A percentile compares a stretch with the other conserved stretches of the same genome.
phyloP scores from a whole-genome alignment of 2,797 vertebrate species.

The Lemur catta region DNA sequence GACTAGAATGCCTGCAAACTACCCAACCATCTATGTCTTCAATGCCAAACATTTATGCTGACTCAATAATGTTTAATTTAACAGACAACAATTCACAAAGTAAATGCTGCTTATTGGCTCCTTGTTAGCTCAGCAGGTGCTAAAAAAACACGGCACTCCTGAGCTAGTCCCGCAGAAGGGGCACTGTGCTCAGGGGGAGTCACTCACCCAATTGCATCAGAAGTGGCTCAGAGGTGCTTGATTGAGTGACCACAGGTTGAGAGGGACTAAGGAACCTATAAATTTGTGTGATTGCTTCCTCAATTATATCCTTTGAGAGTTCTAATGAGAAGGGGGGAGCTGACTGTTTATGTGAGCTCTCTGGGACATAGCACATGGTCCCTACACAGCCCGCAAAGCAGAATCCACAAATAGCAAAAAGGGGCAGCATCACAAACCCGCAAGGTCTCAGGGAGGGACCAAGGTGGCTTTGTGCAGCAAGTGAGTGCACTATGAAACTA shows the following conservation, averaged over 20 bases:
- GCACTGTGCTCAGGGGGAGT: background rate
- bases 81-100: background rate
- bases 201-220: rapidly evolving
- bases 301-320: background rate
- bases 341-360: background rate
- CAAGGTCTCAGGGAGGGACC: too few species aligned
- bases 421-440: background rate
- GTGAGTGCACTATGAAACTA: background rate
- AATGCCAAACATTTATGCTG: too few species aligned
- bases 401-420: background rate
- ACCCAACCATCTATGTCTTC: background rate
- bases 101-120: background rate
- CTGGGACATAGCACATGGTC: too few species aligned
- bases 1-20: background rate
- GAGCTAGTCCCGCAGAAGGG: too few species aligned
- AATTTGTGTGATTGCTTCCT: rapidly evolving
- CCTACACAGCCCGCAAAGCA: background rate
- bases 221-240: background rate
- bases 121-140: background rate
- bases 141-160: rapidly evolving
- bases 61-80: background rate
- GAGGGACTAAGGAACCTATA: too few species aligned
- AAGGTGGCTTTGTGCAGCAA: background rate
- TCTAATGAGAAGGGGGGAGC: background rate
- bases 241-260: background rate